A percentile compares a stretch with the other conserved stretches of the same genome.
These are phyloP conservation scores for Anolis apletophallus DNA, from an alignment of 2,797 vertebrate genomes.

Conservation along the genomic window DNA sequence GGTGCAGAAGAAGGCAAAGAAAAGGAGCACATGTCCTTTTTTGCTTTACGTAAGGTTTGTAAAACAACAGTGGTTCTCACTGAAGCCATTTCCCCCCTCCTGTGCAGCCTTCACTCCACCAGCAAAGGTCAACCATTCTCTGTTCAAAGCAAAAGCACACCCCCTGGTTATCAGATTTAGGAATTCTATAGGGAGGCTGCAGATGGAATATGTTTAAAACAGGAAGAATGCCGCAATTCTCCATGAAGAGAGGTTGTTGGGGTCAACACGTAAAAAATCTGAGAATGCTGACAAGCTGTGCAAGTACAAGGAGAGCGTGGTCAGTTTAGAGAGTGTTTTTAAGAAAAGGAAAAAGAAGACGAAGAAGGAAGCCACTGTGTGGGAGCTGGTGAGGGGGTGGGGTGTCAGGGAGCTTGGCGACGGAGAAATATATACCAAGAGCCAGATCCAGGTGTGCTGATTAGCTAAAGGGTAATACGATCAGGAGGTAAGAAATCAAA, in stretches of 20 bases:
- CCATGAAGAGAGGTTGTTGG: conserved; percentile 24
- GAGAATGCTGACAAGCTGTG: conserved; percentile 50
- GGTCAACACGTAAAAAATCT: conserved; percentile 40
- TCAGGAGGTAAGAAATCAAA: conserved; percentile 22
- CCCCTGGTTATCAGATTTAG: conserved; percentile 70
- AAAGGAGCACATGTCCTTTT: conserved; percentile 50
- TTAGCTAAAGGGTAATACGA: conserved; percentile 5
- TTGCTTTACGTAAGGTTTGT: conserved; percentile 65
- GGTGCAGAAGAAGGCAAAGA: not conserved
- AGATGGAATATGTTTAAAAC: conserved; percentile 52
- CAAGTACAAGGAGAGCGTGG: conserved; percentile 15
- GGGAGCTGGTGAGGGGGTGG: not conserved
- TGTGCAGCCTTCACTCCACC: conserved; percentile 64
- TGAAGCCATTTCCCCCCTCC: conserved; percentile 55
- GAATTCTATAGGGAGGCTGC: conserved; percentile 61
- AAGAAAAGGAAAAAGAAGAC: not conserved
- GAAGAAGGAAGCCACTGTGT: not conserved
- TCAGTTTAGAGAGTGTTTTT: not conserved
- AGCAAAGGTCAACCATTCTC: conserved; percentile 72
- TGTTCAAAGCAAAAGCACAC: conserved; percentile 62
- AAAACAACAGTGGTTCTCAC: conserved; percentile 65
- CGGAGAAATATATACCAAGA: not conserved
- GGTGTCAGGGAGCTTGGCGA: not conserved
- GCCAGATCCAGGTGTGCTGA: conserved; percentile 30
- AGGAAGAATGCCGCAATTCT: conserved; percentile 40